Conservation (phyloP, 2,113 vertebrate genomes). For the Clarias magur region DNA sequence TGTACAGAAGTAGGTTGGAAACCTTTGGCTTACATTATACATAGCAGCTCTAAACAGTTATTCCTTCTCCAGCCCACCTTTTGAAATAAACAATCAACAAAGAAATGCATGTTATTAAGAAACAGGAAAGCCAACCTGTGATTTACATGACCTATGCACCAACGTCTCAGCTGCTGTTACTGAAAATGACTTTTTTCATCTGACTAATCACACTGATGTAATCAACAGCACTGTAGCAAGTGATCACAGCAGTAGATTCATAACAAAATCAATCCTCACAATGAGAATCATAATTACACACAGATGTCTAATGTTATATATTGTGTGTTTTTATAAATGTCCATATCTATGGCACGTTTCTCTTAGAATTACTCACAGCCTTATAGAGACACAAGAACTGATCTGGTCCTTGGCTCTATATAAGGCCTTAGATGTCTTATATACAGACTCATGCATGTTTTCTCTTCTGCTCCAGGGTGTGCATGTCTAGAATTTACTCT, state of each 20-base stretch:
- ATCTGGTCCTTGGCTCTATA: background rate
- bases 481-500: slow-evolving; percentile 54
- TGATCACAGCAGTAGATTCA: background rate
- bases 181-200: background rate
- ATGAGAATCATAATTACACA: background rate
- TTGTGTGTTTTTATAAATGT: background rate
- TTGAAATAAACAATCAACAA: background rate
- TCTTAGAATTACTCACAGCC: background rate
- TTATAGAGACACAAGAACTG: background rate
- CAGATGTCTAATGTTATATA: background rate
- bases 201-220: background rate
- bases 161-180: background rate
- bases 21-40: background rate
- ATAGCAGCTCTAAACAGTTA: background rate
- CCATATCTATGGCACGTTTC: background rate
- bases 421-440: background rate
- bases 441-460: slow-evolving; percentile 8
- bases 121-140: background rate
- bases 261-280: background rate
- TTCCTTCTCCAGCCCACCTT: background rate
- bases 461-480: slow-evolving; percentile 54
- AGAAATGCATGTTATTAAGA: background rate
- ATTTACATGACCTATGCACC: background rate
- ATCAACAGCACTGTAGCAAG: background rate
- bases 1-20: too few relatives aligned